These are phyloP conservation scores for Galeopterus variegatus DNA, from an alignment of 2,113 vertebrate genomes.

Conservation along the genomic window DNA sequence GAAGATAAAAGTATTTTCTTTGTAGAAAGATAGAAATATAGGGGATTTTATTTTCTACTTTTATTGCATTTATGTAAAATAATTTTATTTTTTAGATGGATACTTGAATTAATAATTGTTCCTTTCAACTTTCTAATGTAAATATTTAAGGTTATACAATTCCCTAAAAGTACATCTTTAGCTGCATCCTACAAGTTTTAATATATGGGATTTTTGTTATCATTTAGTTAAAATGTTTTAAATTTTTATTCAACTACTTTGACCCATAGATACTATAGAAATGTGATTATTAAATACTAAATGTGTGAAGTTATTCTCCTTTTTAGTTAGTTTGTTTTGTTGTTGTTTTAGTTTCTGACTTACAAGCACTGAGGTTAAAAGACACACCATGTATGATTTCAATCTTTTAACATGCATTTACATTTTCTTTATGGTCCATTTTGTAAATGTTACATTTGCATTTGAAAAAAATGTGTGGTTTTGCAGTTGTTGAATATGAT, in stretches of 20 bases:
- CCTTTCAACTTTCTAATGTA: background rate
- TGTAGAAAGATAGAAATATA: background rate
- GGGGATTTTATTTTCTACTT: background rate
- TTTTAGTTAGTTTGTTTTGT: background rate
- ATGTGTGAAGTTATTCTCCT: background rate
- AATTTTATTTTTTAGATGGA: background rate
- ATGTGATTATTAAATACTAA: background rate
- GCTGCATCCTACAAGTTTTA: background rate
- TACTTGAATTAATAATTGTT: background rate
- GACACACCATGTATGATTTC: background rate
- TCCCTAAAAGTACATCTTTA: background rate
- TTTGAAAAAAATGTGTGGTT: background rate
- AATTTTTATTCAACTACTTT: background rate
- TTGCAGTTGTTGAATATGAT: background rate
- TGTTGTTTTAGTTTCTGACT: background rate
- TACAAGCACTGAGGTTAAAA: background rate
- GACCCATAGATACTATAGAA: background rate
- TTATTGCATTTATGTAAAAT: background rate
- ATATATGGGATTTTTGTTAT: background rate
- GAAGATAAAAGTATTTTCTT: background rate
- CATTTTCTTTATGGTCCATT: background rate
- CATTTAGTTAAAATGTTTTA: conserved; percentile 13
- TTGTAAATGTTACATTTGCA: background rate
- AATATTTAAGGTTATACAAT: background rate
- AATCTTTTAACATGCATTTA: background rate